phyloP scores from a whole-genome alignment of 1,140 invertebrate species.

The Papilio polyxenes region DNA sequence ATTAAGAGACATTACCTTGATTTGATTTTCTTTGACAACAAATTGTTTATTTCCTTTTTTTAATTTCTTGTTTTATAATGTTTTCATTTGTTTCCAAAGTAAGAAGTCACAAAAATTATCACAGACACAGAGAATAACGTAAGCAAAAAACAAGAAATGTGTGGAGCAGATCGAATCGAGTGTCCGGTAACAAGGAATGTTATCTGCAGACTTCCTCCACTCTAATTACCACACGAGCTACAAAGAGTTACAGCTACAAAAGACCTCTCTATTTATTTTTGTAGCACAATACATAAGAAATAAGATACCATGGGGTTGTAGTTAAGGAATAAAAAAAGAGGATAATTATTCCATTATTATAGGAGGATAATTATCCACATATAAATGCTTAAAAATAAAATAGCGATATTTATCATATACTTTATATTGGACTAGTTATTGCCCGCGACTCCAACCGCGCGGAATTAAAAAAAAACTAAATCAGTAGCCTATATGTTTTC shows the following conservation, averaged over 20 bases:
- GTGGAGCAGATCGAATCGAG: conserved; percentile 44
- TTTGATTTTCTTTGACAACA: not conserved
- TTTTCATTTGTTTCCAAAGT: not conserved
- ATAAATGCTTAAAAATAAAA: not conserved
- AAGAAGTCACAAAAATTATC: not conserved
- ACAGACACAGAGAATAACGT: not conserved
- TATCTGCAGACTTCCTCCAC: conserved; percentile 47
- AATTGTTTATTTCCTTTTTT: not conserved
- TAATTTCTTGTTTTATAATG: not conserved
- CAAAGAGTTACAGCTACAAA: conserved; percentile 57
- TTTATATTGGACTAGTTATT: not conserved
- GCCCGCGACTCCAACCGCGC: too few relatives aligned
- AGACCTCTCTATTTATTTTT: conserved; percentile 50
- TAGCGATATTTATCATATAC: not conserved
- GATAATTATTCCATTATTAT: conserved; percentile 24
- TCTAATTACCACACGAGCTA: conserved; percentile 55
- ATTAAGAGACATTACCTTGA: not conserved
- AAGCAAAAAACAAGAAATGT: conserved; percentile 4
- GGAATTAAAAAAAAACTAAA: too few relatives aligned
- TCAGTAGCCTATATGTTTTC: too few relatives aligned
- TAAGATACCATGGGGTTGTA: not conserved
- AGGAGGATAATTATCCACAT: conserved; percentile 20
- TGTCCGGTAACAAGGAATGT: conserved; percentile 48
- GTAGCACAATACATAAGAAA: conserved; percentile 29
- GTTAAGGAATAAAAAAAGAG: conserved; percentile 20